Evolutionary conservation across 2,888 invertebrate species (phyloP), one percentile per base, ranked within the genome.

Genomic region (Eupithecia abbreviata): DNA sequence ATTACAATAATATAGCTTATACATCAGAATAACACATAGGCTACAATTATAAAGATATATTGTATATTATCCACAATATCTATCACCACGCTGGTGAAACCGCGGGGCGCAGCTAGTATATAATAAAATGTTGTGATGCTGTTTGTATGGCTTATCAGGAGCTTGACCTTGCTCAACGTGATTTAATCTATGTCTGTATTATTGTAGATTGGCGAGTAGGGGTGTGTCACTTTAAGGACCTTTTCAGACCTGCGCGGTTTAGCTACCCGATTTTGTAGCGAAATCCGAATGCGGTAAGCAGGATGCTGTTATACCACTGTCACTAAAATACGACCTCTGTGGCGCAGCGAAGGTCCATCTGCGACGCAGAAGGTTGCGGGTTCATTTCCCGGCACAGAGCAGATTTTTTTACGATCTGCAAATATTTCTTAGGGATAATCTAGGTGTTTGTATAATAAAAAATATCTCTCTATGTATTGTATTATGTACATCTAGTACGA

Each of bases 61-160:
- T 30, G 30, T 30, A 30, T 30, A 30, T 30, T 30, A 30, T 30
- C 30, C 30, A 30, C 30, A 30, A 30, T 30, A 30, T 30, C 30
- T 30, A 30, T 30, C 30, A 30, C 30, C 1, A 30, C 30, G 30
- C 30, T 0, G 30, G 1, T 30, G 30, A 30, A 1, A 30, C 30
- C 30, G 30, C 30, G 30, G 30, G 30, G 30, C 30, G 30, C 30
- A 30, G 30, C 30, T 30, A 30, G 30, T 30, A 30, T 30, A 30
- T 68, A n/a, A 3, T 9, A 3, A 7, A 9, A n/a, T 58, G 9
- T 45, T 42, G 9, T n/a, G 68, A 0, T 67, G 67, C 47, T 68
- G 68, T 68, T 68, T 45, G 72, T 62, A 1, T 13, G 62, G 42
- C 62, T 68, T 68, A 68, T 68, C 68, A 68, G 45, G 45, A 68